Conservation (phyloP, 2,797 vertebrate genomes). For the Vespertilio murinus region DNA sequence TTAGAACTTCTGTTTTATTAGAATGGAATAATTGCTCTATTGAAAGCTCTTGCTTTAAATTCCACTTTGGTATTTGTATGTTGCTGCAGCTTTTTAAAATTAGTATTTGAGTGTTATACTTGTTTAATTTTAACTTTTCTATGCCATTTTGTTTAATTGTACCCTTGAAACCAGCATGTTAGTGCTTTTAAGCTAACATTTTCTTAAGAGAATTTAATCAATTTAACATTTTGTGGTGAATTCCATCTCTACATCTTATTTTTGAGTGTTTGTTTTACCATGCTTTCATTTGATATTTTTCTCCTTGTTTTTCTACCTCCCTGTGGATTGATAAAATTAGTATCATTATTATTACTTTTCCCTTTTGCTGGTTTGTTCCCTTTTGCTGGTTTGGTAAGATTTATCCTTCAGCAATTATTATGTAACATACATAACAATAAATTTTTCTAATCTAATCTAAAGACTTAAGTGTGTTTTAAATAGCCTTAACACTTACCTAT, state of each 20-base stretch:
- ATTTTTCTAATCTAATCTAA: background rate
- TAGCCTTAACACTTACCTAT: background rate
- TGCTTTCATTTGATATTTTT: background rate
- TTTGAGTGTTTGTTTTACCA: background rate
- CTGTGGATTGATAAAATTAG: background rate
- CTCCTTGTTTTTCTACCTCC: background rate
- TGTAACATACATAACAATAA: background rate
- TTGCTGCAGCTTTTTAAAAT: background rate
- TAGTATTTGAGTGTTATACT: background rate
- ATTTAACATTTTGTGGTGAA: background rate
- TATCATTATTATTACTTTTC: background rate
- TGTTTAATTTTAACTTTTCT: background rate
- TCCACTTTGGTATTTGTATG: background rate
- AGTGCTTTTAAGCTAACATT: background rate
- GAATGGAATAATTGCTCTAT: background rate
- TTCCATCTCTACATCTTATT: background rate
- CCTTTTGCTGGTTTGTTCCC: background rate
- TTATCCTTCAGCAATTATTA: slow-evolving; percentile 9
- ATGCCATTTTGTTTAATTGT: background rate
- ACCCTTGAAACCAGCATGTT: background rate
- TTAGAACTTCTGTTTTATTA: background rate
- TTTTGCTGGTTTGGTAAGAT: background rate
- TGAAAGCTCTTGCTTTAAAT: background rate
- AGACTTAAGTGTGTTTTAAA: background rate
- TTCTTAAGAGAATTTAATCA: background rate